A percentile compares a stretch with the other conserved stretches of the same genome.
Conservation (phyloP, 2,888 invertebrate genomes). For the Aelia acuminata region DNA sequence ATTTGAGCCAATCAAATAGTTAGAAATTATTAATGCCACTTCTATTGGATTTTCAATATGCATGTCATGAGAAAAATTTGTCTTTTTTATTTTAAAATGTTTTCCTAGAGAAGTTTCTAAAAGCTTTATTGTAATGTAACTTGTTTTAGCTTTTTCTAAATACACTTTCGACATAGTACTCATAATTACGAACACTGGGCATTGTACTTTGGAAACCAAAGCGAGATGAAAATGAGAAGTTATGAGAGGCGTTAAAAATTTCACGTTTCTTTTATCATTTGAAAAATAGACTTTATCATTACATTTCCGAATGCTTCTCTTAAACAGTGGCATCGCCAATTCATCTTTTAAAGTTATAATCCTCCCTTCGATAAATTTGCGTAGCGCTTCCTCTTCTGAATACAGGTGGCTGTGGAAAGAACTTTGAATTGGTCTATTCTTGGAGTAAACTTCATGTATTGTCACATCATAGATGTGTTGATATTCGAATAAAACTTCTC, state of each 20-base stretch:
- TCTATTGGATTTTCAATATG: conserved; percentile 66
- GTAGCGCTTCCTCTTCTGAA: conserved; percentile 64
- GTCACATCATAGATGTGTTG: conserved; percentile 61
- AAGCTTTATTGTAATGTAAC: conserved; percentile 53
- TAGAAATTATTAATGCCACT: conserved; percentile 63
- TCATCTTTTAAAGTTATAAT: conserved; percentile 61
- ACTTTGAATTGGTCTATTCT: neutral
- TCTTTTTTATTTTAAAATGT: conserved; percentile 61
- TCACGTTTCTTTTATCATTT: conserved; percentile 66
- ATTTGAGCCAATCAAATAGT: conserved; percentile 61
- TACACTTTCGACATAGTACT: conserved; percentile 65
- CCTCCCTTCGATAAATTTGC: conserved; percentile 64
- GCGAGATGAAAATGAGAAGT: conserved; percentile 63
- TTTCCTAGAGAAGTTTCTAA: conserved; percentile 58
- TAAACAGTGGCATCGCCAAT: conserved; percentile 62
- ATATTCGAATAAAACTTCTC: conserved; percentile 61
- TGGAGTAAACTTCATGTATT: conserved; percentile 60
- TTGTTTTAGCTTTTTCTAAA: conserved; percentile 55
- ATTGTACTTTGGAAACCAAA: conserved; percentile 65
- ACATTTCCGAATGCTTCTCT: conserved; percentile 61
- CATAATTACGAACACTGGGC: conserved; percentile 66
- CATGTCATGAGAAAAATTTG: conserved; percentile 66
- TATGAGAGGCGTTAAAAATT: conserved; percentile 61
- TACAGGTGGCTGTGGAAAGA: conserved; percentile 45
- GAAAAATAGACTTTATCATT: conserved; percentile 65